These are phyloP conservation scores for Azemiops feae DNA, from an alignment of 2,113 vertebrate species.

Conservation along the genomic window DNA sequence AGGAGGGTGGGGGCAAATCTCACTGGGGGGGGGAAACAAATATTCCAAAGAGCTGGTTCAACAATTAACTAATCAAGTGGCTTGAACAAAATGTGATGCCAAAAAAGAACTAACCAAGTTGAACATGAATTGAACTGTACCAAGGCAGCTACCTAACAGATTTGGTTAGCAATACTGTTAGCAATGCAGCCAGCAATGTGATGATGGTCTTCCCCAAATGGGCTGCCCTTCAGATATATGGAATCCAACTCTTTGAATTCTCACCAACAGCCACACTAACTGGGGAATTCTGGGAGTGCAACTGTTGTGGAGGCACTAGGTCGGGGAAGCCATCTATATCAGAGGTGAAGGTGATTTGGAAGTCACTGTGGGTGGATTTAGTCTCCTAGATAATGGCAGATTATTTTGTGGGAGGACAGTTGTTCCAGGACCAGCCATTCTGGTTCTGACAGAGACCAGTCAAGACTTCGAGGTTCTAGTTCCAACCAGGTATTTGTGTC, in stretches of 20 bases:
- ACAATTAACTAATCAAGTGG: background rate
- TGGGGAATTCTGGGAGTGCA: background rate
- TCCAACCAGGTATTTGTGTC: background rate
- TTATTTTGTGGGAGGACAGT: background rate
- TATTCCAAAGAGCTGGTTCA: background rate
- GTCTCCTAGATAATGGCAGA: background rate
- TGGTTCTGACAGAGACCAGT: constrained; percentile 3
- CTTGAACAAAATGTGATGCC: background rate
- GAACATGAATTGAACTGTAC: background rate
- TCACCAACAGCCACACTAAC: background rate
- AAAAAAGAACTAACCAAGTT: background rate
- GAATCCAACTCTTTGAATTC: background rate
- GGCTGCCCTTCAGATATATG: background rate
- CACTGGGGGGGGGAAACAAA: too few relatives aligned
- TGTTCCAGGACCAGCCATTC: background rate
- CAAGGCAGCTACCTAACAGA: background rate
- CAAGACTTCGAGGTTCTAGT: constrained; percentile 7
- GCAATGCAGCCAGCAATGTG: background rate
- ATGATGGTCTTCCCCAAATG: background rate
- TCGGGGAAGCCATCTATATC: background rate
- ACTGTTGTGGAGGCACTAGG: background rate
- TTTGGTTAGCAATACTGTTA: background rate
- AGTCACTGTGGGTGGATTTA: constrained; percentile 4
- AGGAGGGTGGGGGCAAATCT: too few relatives aligned
- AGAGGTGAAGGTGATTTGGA: background rate